A percentile compares a stretch with the other conserved stretches of the same genome.
Conservation (phyloP, 2,797 vertebrate species). For the Lagorchestes hirsutus region DNA sequence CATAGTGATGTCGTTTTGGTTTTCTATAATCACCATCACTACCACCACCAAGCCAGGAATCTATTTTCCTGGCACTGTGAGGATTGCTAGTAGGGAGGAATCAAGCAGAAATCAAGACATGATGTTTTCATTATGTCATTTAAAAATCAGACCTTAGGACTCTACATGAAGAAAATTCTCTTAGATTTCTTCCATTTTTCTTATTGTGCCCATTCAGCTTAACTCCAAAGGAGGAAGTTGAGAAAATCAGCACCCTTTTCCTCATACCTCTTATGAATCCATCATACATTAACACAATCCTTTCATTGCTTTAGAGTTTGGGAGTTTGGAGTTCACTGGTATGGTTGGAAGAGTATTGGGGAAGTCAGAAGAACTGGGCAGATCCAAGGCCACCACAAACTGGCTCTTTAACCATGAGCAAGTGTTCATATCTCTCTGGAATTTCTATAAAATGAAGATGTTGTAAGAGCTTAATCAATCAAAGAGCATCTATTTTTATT, state of each 20-base stretch:
- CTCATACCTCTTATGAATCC: not conserved
- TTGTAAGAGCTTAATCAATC: not conserved
- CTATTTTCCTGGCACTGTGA: conserved; percentile 3
- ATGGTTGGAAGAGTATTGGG: not conserved
- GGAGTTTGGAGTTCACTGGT: not conserved
- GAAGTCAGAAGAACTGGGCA: not conserved
- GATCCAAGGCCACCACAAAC: not conserved
- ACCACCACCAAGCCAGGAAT: not conserved
- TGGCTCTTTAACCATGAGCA: not conserved
- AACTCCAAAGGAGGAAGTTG: not conserved
- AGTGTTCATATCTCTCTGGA: not conserved
- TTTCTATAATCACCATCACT: too few relatives aligned
- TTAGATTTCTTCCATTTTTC: not conserved
- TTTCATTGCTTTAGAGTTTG: not conserved
- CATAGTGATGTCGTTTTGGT: too few relatives aligned
- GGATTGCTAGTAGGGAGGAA: not conserved
- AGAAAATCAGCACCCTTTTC: not conserved
- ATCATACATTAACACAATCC: not conserved
- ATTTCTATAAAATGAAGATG: not conserved
- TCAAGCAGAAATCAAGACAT: not conserved
- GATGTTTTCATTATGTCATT: not conserved
- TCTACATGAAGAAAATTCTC: not conserved
- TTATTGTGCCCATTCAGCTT: not conserved
- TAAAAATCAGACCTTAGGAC: not conserved
- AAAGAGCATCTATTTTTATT: not conserved